Conservation (phyloP, 2,113 vertebrate genomes). For the Embiotoca jacksoni region DNA sequence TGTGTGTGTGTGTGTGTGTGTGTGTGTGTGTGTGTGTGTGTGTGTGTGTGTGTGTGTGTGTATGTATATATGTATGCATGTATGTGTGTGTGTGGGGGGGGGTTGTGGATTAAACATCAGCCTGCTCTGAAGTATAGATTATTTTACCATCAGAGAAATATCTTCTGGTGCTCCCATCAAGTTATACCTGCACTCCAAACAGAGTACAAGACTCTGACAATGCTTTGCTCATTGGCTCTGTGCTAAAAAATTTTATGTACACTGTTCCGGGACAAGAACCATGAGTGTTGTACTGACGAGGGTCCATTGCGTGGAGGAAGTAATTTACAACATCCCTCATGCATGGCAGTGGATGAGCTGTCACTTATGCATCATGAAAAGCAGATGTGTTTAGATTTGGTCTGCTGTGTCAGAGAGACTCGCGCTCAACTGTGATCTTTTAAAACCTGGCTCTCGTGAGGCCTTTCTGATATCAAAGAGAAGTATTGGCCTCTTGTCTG, state of each 20-base stretch:
- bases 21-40: no score
- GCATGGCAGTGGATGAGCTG: background rate
- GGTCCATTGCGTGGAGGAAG: constrained; percentile 5
- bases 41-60: no score
- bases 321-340: constrained; percentile 8
- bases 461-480: constrained; percentile 11
- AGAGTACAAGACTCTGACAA: background rate
- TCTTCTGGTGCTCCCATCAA: constrained; percentile 37
- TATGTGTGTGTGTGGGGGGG: background rate
- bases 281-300: background rate
- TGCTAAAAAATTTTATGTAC: background rate
- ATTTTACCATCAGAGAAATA: constrained; percentile 15
- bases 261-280: background rate
- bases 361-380: constrained; percentile 31
- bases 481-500: background rate
- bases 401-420: background rate
- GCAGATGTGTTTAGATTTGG: constrained; percentile 47
- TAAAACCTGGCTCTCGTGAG: background rate
- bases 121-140: constrained; percentile 47
- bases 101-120: constrained; percentile 32
- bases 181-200: constrained; percentile 10
- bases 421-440: background rate
- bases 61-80: fast-evolving
- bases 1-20: no score
- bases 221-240: background rate